Percentiles rank a stretch among this genome's conserved stretches.
These are phyloP conservation scores for Tinea trinotella DNA, from an alignment of 2,888 invertebrate genomes.

Conservation along the genomic window DNA sequence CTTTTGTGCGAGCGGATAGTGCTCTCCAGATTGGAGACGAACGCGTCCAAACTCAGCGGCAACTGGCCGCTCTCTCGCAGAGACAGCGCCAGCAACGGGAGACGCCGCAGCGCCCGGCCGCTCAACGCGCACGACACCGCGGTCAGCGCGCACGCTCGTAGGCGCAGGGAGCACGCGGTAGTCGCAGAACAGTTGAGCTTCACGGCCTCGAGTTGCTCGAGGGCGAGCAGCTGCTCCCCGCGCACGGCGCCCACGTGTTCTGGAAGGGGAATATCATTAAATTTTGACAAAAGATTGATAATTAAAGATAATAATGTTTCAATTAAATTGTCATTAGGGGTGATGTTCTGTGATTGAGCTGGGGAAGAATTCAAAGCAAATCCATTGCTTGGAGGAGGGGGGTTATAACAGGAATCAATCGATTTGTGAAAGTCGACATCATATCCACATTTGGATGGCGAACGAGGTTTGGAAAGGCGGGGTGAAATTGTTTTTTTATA, in stretches of 20 bases:
- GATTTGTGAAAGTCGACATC: too few species aligned
- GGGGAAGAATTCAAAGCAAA: too few species aligned
- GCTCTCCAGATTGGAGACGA: neutral
- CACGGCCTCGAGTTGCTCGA: slow-evolving; percentile 42
- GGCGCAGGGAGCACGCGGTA: neutral
- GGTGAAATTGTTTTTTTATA: too few species aligned
- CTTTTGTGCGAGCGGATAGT: neutral
- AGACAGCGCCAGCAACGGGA: slow-evolving; percentile 90
- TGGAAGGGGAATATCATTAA: too few species aligned
- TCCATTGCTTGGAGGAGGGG: too few species aligned
- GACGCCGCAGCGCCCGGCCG: slow-evolving; percentile 87
- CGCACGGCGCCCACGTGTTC: slow-evolving; percentile 51
- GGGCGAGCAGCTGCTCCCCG: slow-evolving; percentile 39
- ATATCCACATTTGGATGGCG: too few species aligned
- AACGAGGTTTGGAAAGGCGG: too few species aligned
- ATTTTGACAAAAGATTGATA: too few species aligned
- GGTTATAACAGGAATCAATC: too few species aligned
- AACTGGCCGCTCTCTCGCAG: slow-evolving; percentile 26
- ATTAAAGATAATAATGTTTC: too few species aligned
- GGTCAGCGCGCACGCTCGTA: slow-evolving; percentile 30
- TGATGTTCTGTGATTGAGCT: too few species aligned
- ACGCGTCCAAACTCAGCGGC: neutral
- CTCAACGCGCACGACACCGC: slow-evolving; percentile 75
- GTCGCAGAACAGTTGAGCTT: slow-evolving; percentile 37
- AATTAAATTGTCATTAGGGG: too few species aligned